These are phyloP conservation scores for Lanistes nyassanus DNA, from an alignment of 1,140 invertebrate species.

Conservation along the genomic window DNA sequence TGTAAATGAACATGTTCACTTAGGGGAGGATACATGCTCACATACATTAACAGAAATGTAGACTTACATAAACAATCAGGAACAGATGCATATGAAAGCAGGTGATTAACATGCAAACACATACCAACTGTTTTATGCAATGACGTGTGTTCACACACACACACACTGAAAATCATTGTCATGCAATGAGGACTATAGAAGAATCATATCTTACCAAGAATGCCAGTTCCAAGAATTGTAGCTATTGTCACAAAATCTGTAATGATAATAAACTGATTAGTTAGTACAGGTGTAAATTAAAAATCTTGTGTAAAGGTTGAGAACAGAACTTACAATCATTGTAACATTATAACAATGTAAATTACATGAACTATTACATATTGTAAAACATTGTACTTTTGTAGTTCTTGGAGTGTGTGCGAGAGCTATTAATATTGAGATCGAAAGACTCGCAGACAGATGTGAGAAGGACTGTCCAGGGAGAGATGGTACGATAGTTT, in stretches of 20 bases:
- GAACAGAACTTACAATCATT: not conserved
- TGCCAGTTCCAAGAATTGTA: conserved; percentile 59
- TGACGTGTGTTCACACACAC: not conserved
- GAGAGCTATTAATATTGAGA: conserved; percentile 1
- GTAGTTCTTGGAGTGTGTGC: too few relatives aligned
- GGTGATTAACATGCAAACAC: not conserved
- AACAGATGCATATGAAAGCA: not conserved
- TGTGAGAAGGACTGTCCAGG: not conserved
- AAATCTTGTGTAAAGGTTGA: not conserved
- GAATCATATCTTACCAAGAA: conserved; percentile 47
- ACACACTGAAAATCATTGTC: not conserved
- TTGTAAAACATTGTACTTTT: not conserved
- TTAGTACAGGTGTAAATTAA: too few relatives aligned
- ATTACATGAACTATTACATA: not conserved
- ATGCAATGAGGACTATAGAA: not conserved
- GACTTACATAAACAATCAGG: not conserved
- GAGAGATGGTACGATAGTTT: not conserved
- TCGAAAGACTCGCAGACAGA: too few relatives aligned
- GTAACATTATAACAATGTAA: not conserved
- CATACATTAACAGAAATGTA: too few relatives aligned
- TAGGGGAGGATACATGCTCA: too few relatives aligned
- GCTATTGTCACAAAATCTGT: conserved; percentile 63
- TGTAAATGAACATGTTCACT: too few relatives aligned
- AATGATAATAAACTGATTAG: too few relatives aligned
- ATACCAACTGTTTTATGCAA: not conserved